Conservation (phyloP, 2,888 invertebrate genomes). For the Hyposoter didymator region DNA sequence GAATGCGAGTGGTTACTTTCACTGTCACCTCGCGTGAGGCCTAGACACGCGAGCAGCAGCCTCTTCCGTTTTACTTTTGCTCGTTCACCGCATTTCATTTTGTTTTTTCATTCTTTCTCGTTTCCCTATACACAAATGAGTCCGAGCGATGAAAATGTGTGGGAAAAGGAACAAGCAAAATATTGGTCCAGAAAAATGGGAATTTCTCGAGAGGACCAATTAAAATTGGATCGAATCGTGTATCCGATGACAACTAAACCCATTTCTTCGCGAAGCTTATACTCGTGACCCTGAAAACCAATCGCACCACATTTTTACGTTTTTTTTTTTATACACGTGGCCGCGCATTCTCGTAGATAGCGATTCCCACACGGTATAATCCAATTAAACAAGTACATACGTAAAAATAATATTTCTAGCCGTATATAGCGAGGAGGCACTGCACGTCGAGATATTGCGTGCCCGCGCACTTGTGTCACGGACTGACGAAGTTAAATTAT, state of each 20-base stretch:
- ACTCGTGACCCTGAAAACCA: conserved; percentile 8
- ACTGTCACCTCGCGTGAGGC: conserved; percentile 79
- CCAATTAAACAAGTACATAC: conserved; percentile 4
- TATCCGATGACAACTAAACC: background rate
- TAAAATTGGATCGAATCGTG: background rate
- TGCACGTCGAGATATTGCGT: conserved; percentile 66
- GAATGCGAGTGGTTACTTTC: conserved; percentile 80
- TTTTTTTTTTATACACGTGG: background rate
- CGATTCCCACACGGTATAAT: background rate
- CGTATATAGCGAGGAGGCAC: conserved; percentile 10
- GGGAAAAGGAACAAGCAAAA: background rate
- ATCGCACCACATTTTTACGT: conserved; percentile 4
- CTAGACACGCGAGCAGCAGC: conserved; percentile 70
- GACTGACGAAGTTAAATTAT: conserved; percentile 68
- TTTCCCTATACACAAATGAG: background rate
- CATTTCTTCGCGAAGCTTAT: background rate
- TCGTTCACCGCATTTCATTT: conserved; percentile 23
- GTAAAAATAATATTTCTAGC: background rate
- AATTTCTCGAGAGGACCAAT: background rate
- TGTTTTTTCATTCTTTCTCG: background rate
- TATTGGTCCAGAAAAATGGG: background rate
- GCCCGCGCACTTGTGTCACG: conserved; percentile 72
- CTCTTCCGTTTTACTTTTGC: conserved; percentile 54
- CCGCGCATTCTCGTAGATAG: background rate
- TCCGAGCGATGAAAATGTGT: background rate